These are phyloP conservation scores for Anoplolepis gracilipes DNA, from an alignment of 1,140 invertebrate genomes.

Conservation along the genomic window DNA sequence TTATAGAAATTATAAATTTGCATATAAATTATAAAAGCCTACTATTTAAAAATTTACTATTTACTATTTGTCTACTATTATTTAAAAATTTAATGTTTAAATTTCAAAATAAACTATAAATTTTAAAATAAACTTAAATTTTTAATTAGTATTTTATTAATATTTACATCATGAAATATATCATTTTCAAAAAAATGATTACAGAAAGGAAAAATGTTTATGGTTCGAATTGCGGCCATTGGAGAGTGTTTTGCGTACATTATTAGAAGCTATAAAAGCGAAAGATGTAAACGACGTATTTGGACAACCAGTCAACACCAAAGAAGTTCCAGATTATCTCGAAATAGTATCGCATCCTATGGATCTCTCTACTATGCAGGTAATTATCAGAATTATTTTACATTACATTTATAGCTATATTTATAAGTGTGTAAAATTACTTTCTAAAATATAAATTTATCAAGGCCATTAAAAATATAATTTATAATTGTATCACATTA, in stretches of 20 bases:
- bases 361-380: conserved; percentile 97
- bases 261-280: conserved; percentile 92
- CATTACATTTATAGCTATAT: not conserved
- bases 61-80: too few species aligned
- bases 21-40: too few species aligned
- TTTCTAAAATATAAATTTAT: conserved; percentile 16
- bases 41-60: not conserved
- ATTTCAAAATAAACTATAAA: too few species aligned
- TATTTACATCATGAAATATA: too few species aligned
- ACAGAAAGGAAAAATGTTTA: conserved; percentile 91
- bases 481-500: not conserved
- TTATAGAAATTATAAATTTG: not conserved
- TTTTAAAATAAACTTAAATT: too few species aligned
- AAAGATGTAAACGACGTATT: conserved; percentile 96
- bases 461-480: not conserved
- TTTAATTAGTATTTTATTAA: too few species aligned
- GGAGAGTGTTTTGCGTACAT: conserved; percentile 90
- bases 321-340: conserved; percentile 97
- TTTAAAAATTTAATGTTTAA: not conserved
- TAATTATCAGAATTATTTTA: conserved; percentile 74
- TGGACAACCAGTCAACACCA: conserved; percentile 95
- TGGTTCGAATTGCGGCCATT: conserved; percentile 94
- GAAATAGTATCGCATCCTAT: conserved; percentile 97
- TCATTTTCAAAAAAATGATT: conserved; percentile 53
- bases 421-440: not conserved